Percentiles rank a stretch among this genome's conserved stretches.
These are phyloP conservation scores for Steinernema scapterisci DNA, from an alignment of 2,888 invertebrate genomes.

Conservation along the genomic window DNA sequence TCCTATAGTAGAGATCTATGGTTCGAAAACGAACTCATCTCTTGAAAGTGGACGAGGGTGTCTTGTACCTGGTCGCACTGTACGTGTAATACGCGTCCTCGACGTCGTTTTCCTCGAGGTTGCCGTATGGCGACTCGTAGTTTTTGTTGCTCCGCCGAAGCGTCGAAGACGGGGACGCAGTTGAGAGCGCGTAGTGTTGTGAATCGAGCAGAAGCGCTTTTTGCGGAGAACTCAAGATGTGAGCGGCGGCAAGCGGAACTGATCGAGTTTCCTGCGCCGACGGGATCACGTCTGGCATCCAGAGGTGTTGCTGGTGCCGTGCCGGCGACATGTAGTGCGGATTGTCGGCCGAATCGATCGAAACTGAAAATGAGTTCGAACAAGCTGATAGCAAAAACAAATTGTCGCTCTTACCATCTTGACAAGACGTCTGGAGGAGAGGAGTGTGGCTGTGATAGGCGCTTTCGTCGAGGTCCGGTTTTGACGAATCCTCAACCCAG, in stretches of 20 bases:
- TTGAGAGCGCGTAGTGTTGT: conserved; percentile 20
- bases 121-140: conserved; percentile 30
- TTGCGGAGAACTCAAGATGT: conserved; percentile 27
- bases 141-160: conserved; percentile 1
- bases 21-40: neutral
- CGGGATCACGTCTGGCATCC: conserved; percentile 53
- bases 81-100: conserved; percentile 64
- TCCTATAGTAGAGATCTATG: neutral
- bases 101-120: conserved; percentile 50
- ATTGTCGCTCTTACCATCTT: conserved; percentile 2
- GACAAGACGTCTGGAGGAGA: conserved; percentile 26
- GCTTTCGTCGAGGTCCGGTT: conserved; percentile 29
- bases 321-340: neutral
- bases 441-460: conserved; percentile 23
- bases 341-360: conserved; percentile 12
- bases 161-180: neutral
- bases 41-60: conserved; percentile 16
- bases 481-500: conserved; percentile 21
- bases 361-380: conserved; percentile 13
- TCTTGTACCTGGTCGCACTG: conserved; percentile 28
- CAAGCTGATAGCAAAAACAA: neutral
- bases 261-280: conserved; percentile 27
- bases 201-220: conserved; percentile 28
- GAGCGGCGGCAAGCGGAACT: conserved; percentile 23
- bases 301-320: conserved; percentile 30